A percentile compares a stretch with the other conserved stretches of the same genome.
These are phyloP conservation scores for Zhengitettix transpicula DNA, from an alignment of 2,888 invertebrate genomes.

Conservation along the genomic window DNA sequence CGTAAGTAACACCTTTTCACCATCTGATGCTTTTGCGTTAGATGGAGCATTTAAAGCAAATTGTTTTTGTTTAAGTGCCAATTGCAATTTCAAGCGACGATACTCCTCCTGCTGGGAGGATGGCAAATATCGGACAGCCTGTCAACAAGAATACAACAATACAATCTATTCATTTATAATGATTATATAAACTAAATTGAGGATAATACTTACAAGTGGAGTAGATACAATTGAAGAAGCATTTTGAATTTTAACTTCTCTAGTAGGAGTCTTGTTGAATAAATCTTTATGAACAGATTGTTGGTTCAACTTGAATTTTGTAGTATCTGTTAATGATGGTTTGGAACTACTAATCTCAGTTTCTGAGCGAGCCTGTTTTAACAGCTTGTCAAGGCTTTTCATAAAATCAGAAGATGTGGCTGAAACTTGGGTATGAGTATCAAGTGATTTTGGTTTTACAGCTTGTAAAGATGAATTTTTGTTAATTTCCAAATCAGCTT, in stretches of 20 bases:
- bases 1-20: not conserved
- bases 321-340: not conserved
- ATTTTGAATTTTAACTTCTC: conserved; percentile 1
- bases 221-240: conserved; percentile 10
- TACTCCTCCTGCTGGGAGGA: conserved; percentile 27
- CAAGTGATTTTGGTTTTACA: not conserved
- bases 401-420: conserved; percentile 22
- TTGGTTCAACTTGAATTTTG: too few species aligned
- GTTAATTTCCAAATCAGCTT: not conserved
- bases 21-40: not conserved
- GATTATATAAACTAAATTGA: not conserved
- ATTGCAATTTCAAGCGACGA: conserved; percentile 24
- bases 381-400: conserved; percentile 22
- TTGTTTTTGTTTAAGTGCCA: conserved; percentile 22
- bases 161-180: not conserved
- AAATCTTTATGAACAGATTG: too few species aligned
- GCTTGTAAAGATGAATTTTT: not conserved
- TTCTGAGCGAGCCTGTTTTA: conserved; percentile 21
- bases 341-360: conserved; percentile 17
- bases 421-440: not conserved
- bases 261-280: too few species aligned
- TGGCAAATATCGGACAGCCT: conserved; percentile 27
- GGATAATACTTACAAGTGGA: conserved; percentile 15
- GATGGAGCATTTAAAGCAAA: conserved; percentile 3
- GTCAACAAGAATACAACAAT: conserved; percentile 10